Base-by-base conservation (phyloP, 2,113 vertebrate genomes). In the Tilapia sparmanii region DNA sequence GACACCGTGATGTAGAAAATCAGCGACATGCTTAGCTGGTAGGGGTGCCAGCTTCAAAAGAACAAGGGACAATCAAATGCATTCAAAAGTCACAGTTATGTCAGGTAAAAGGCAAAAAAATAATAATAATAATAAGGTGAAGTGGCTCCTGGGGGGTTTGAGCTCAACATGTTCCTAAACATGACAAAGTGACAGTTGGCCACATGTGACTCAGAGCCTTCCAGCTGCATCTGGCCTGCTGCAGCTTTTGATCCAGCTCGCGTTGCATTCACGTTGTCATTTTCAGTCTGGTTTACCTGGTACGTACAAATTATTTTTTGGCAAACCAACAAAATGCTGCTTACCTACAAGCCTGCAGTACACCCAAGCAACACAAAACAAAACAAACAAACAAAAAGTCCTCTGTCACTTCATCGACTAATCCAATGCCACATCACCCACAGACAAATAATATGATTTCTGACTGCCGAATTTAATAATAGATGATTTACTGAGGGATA, bases 131-230 rank as follows among this genome's bases (percentile, higher is more conserved):
- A 59, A 80, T 5, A 55, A 55, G 52, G 54, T 87, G 73, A 90
- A 80, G 6, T 79, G 57, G n/a, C 35, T 84, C 82, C 81, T 40
- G 55, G 5, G 71, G 89, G 71, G 71, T 29, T 81, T 79, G 31
- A 87, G 59, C 61, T 66, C 82, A 86, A 53, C 85, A 73, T 89
- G 54, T 40, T 91, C 54, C 7, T 53, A 55, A 88, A 86, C 47
- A 50, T 80, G 63, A 86, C 87, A 88, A 85, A 86, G 84, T 87
- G 87, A 87, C 87, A 89, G 90, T 47, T 79, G 83, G 83, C 78
- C 85, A 87, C 61, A 88, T 88, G 88, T 87, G 86, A 91, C 90
- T 88, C 76, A 82, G 66, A 22, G 45, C 81, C 87, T 35, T 78
- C 81, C 80, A 89, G 92, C 91, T 91, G 53, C 8, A 63, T 54